Evolutionary conservation across 2,113 vertebrate species (phyloP), one percentile per base, ranked within the genome.

Genomic region (Ranitomeya imitator): DNA sequence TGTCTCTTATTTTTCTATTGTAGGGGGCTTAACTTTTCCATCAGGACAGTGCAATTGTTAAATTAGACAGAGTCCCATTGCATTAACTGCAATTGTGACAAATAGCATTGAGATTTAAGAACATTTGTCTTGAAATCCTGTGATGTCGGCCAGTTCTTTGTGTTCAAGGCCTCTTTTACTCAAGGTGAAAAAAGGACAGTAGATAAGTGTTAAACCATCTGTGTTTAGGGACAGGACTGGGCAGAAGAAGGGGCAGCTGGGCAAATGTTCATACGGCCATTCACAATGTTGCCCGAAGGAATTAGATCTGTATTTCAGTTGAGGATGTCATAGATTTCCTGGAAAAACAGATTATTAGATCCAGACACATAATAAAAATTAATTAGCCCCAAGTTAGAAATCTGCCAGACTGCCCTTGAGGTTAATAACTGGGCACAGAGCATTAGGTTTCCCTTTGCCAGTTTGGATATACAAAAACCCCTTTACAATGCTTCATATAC

Each of bases 351-450:
- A 54, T n/a, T 54, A 69, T 19, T 16, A 7, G 1, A 83, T 83
- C 81, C 61, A 69, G n/a, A 51, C 15, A 52, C 63, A 69, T 83
- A 83, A 81, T 83, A 52, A 14, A 67, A 54, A 83, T 26, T 63
- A 12, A 83, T 83, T 69, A 54, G 61, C 81, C 81, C 63, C 45
- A 67, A 69, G 81, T 52, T 45, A 83, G 45, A 37, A 83, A 83
- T 83, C 81, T 83, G 81, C 60, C 61, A 83, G 63, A 19, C 37
- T 54, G 63, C 19, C 61, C n/a, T 69, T 54, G 45, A 83, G 81
- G 81, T 83, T 52, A 83, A 67, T 26, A 69, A 21, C 54, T 69
- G 81, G 81, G 81, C 81, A 67, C 14, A 65, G 12, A 54, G 23
- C 19, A 69, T 23, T 45, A 65, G 52, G 21, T 54, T 51, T 69